Base-by-base conservation (phyloP, 2,888 invertebrate species). In the Eutolmus rufibarbis region DNA sequence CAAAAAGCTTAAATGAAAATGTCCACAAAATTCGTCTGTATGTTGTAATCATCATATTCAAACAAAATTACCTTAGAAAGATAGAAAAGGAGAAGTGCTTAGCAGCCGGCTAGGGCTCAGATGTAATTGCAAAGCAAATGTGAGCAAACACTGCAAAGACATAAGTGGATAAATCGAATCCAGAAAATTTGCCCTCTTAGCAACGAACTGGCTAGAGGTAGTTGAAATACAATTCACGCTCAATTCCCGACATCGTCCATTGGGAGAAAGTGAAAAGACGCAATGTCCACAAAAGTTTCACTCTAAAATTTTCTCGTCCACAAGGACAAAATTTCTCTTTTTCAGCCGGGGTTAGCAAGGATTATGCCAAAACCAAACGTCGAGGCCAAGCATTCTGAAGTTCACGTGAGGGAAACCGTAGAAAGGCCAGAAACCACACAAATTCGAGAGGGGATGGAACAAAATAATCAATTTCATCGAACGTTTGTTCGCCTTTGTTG, bases 401-500 rank as follows among this genome's bases (percentile, higher is more conserved):
- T 82, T 57, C 37, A 51, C 34, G 82, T 82, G 57, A 82, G 37
- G 56, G 82, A 82, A 82, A 14, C 82, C 82, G 34, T 82, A 82
- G 82, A 66, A 82, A 66, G 19, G 19, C 82, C 9, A 40, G 82
- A 82, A 82, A 82, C 82, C 82, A 40, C 82, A 82, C 40, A 82
- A 82, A 37, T 82, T 12, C 57, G 5, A 31, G 37, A 16, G 66
- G 57, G 9, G 28, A 9, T 12, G 82, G 57, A 19, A 82, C 82
- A 82, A 82, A 82, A 57, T 82, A 82, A 82, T 82, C 82, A 82
- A 82, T 82, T 82, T 82, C 28, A 66, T 82, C 66, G 57, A 82
- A 37, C 57, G 56, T 82, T 82, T 82, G 82, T 82, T 51, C 82
- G 66, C 66, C 66, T 57, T 82, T 82, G 82, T 82, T 82, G 82